Evolutionary conservation across 2,888 invertebrate genomes (phyloP), one percentile per base, ranked within the genome.

Genomic region (Lepidocyrtoides sp.): DNA sequence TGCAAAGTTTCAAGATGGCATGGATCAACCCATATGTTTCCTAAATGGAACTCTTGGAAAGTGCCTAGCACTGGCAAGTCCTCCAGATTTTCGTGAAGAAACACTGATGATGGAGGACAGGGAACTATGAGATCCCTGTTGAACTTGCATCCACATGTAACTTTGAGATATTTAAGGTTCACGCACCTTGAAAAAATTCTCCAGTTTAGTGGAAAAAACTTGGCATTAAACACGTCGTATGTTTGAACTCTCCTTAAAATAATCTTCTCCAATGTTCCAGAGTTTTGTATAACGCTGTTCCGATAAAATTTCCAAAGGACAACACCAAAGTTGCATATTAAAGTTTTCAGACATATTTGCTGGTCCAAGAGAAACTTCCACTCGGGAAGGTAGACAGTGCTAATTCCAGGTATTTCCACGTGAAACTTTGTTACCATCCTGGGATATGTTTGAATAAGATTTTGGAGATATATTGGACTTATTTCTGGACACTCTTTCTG

Each of bases 301-400:
- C 41, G 4, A 36, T 93, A 93, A 82, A 92, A 93, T 0, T 54
- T 44, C 93, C 93, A 93, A 17, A 91, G 10, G 23, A 93, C 84
- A 2, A 79, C 66, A 29, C 93, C 93, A 92, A 93, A 93, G 51
- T 92, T 92, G 23, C 92, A 92, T 12, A 82, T 92, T 12, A 93
- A 77, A 2, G 51, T 63, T 36, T 81, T 29, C 8, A 93, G 63
- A 5, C 36, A 48, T 2, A 23, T 69, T 41, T 93, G 93, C 41
- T 91, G 86, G 23, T 93, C 92, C 82, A 93, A 8, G 20, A 93
- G 75, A 41, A 79, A 88, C 84, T 91, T 92, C 93, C 93, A 93
- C 12, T 91, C 83, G 0, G 82, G 82, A 0, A 93, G 88, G 29
- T 91, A 82, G 14, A 51, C 60, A 2, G 84, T 26, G 60, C 91